Evolutionary conservation across 2,888 invertebrate genomes (phyloP), one percentile per base, ranked within the genome.

Genomic region (Masnerella sp.): DNA sequence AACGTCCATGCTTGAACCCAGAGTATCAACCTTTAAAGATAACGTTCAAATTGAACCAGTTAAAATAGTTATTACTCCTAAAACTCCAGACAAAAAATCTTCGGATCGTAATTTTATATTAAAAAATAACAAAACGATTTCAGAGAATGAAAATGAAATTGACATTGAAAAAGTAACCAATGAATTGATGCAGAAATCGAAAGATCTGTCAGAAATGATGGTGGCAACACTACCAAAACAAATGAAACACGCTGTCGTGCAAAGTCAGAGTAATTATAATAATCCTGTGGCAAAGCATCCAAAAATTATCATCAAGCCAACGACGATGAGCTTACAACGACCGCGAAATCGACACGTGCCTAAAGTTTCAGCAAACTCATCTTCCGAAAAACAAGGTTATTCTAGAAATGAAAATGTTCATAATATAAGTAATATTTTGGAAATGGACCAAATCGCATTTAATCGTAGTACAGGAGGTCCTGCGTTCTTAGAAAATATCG

Each of bases 261-360:
- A 47, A 1, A 43, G 58, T 36, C 32, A 42, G 15, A 1, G 8
- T n/a, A 17, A n/a, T 22, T 17, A 1, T 11, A 11, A 12, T 11
- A 36, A 38, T 34, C 12, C 32, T 8, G 14, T 15, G 1, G 22
- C 17, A 8, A 86, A 86, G 42, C 84, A 84, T 17, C 87, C 86
- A 0, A 87, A 86, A 74, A 87, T 87, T 45, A 87, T 87, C 34
- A 87, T 86, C 20, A 85, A 85, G 34, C 84, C 86, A 4, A 83
- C 83, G 11, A 82, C 76, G 0, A 72, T 75, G 30, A 79, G 76
- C 49, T 61, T 80, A 9, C 79, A 79, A 51, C 82, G 84, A 64
- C 77, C 43, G 52, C 78, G 84, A 34, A 83, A 84, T 20, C 80
- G 84, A 43, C 80, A 82, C 62, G 82, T 85, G 49, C 84, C 85